Conservation (phyloP, 1,140 invertebrate species). For the Apis cerana region DNA sequence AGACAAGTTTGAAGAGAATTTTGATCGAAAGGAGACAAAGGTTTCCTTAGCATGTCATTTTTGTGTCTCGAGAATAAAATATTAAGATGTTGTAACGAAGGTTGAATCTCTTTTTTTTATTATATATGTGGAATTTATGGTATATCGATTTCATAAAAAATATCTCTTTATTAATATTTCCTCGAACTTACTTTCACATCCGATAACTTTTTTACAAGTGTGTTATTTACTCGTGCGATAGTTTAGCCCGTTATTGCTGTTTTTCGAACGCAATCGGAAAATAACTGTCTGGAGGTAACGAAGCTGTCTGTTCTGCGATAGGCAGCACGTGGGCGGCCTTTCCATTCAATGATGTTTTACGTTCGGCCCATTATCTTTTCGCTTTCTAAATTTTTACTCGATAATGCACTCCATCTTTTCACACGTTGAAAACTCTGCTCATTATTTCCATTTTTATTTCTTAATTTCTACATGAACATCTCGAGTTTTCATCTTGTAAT, state of each 20-base stretch:
- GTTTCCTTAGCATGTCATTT: no score
- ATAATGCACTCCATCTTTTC: background rate
- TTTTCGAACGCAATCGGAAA: slow-evolving; percentile 41
- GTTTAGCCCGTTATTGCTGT: slow-evolving; percentile 20
- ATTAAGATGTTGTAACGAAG: background rate
- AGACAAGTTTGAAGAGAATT: no score
- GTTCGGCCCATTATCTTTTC: slow-evolving; percentile 32
- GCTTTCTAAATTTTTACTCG: slow-evolving; percentile 32
- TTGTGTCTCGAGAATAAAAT: background rate
- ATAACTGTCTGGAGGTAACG: slow-evolving; percentile 45
- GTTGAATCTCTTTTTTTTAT: background rate
- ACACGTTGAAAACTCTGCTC: background rate
- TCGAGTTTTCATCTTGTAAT: no score
- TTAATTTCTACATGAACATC: no score
- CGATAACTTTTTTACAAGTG: background rate
- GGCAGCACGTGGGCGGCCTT: slow-evolving; percentile 42
- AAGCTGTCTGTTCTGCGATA: slow-evolving; percentile 42
- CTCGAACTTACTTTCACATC: background rate
- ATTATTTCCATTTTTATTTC: no score
- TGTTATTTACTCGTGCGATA: background rate
- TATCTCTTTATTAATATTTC: background rate
- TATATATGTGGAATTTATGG: background rate
- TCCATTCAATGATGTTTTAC: slow-evolving; percentile 43
- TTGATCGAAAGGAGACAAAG: no score
- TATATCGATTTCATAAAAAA: background rate